Base-by-base conservation (phyloP, 2,797 vertebrate genomes). In the Poecilia velifera region DNA sequence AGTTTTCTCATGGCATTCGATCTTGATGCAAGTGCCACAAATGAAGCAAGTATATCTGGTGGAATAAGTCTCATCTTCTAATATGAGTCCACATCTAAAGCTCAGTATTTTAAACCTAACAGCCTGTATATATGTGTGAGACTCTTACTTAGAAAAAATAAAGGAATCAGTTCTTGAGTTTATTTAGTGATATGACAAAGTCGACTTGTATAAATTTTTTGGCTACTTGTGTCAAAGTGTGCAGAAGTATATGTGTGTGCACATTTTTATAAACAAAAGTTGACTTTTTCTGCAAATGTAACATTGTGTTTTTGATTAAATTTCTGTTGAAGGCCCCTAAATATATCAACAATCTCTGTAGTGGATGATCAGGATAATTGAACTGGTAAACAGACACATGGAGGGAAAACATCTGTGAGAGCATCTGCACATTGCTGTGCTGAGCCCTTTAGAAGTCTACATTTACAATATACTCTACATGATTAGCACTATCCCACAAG, bases 301-400 rank as follows among this genome's bases (percentile, higher is more conserved):
- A 71, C n/a, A n/a, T 22, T 18, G 18, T n/a, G 1, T 82, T 89
- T 84, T 86, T 84, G 46, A 68, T 83, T 55, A 13, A 86, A 85
- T 78, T 36, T 59, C 62, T 45, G 71, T 36, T 18, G 55, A 82
- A 77, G 76, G 47, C 10, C 39, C 76, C 76, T 28, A 77, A 80
- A 86, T 20, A 84, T 59, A 90, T 88, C 74, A 87, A 86, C 83
- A 90, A 89, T 86, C 83, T 90, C 87, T 75, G 62, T 82, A 83
- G 86, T 77, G 72, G 71, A 76, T 34, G 72, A 88, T 77, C 46
- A 82, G 87, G 84, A 86, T 89, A 90, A 91, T 83, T 91, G 85
- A 91, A 89, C 90, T 85, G 83, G 90, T 89, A 91, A 91, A 93
- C 91, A 93, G 87, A 88, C 81, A 86, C 84, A 86, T 80, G 46